A percentile compares a stretch with the other conserved stretches of the same genome.
phyloP scores from a whole-genome alignment of 1,140 invertebrate species.

The Pteromalus puparum region DNA sequence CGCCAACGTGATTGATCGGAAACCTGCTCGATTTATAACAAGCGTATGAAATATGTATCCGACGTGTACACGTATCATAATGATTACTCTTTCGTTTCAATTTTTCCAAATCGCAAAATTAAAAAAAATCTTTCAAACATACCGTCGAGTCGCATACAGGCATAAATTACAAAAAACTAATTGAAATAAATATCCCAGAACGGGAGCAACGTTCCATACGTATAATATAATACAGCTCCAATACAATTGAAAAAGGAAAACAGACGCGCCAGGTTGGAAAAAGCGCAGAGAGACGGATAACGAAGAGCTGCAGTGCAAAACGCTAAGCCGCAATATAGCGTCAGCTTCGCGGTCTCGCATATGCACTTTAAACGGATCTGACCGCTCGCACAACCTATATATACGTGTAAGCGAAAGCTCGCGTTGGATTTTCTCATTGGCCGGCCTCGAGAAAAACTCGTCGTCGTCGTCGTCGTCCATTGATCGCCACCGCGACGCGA shows the following conservation, averaged over 20 bases:
- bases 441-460: constrained; percentile 17
- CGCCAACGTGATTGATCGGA: constrained; percentile 13
- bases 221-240: neutral
- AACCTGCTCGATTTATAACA: constrained; percentile 15
- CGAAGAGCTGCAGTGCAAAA: constrained; percentile 20
- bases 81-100: neutral
- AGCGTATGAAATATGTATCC: neutral
- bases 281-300: constrained; percentile 25
- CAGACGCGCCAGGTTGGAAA: neutral
- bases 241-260: neutral
- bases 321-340: constrained; percentile 20
- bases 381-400: neutral
- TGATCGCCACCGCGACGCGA: neutral
- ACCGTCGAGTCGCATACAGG: neutral
- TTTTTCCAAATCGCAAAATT: neutral
- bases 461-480: neutral
- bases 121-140: neutral
- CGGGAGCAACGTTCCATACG: neutral
- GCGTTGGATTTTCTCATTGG: constrained; percentile 17
- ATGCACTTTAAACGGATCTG: neutral
- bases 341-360: constrained; percentile 20
- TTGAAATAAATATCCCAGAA: neutral
- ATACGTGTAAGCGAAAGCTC: neutral
- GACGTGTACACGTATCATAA: neutral
- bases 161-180: neutral